Conservation (phyloP, 92 coral and sea anemone species). For the Phenganax stokvisi region DNA sequence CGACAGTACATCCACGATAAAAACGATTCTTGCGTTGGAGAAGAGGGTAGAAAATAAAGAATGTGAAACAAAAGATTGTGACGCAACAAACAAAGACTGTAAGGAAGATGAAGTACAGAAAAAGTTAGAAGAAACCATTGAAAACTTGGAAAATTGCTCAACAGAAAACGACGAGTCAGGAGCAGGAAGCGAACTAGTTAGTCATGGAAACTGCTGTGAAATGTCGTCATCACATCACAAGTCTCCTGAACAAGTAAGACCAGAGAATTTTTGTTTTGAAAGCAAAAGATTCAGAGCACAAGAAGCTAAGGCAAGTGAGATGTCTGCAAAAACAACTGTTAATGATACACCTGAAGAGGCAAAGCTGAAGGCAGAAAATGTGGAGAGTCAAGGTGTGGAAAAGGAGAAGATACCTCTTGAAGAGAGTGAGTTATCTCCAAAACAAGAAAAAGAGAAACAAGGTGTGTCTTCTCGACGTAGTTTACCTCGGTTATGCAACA, state of each 20-base stretch:
- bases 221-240: background rate
- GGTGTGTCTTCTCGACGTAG: background rate
- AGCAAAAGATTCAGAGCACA: background rate
- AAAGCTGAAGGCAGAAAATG: background rate
- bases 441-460: background rate
- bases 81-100: background rate
- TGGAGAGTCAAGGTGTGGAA: background rate
- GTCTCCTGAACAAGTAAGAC: background rate
- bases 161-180: background rate
- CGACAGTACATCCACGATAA: background rate
- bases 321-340: background rate
- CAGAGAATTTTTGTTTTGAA: background rate
- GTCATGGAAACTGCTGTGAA: background rate
- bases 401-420: background rate
- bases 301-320: background rate
- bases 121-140: background rate
- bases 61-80: background rate
- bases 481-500: background rate
- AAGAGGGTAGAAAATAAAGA: background rate
- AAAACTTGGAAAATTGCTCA: background rate
- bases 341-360: background rate
- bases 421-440: background rate
- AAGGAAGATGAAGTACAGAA: background rate
- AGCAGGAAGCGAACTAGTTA: background rate
- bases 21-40: background rate